Evolutionary conservation across 2,113 vertebrate species (phyloP), one percentile per base, ranked within the genome.

Genomic region (Triplophysa tibetana): DNA sequence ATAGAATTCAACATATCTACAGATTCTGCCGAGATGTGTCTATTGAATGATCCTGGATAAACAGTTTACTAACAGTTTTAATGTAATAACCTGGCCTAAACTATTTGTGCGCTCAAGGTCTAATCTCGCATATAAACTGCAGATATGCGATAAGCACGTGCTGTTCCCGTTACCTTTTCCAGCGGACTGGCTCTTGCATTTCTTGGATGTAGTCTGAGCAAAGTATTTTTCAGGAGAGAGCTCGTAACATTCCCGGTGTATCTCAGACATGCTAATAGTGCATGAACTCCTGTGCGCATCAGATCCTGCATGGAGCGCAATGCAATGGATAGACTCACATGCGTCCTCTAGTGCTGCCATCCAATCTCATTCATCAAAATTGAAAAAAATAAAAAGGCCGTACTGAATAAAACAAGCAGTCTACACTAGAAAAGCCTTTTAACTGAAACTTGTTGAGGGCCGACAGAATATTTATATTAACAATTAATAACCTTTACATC

Each of bases 291-390:
- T 66, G 21, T 33, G 45, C 11, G 24, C 68, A 33, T 70, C 45
- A 9, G 43, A 9, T 45, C 9, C 33, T 38, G 33, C 33, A 64
- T 60, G 67, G 48, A 65, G 33, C 23, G 29, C 48, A 12, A 23
- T 21, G 69, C 64, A 62, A 23, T 21, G 69, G 72, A 62, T 52
- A 52, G 63, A 64, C 75, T 81, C 82, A 43, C 68, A 21, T 78
- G 82, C 79, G 82, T 84, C 82, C 78, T 83, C 74, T 68, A 21
- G 23, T 54, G 81, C 56, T 14, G 21, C 64, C 5, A 11, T 16
- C 4, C 5, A 16, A 16, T 16, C 13, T 19, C 19, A 9, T 19
- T 56, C 1, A 21, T 56, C 54, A 56, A 45, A 48, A 29, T 29
- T 29, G 29, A 4, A 29, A 29, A 29, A 29, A 29, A 24, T 24